Percentiles rank a stretch among this genome's conserved stretches.
phyloP scores from a whole-genome alignment of 1,140 invertebrate genomes.

The Nasonia giraulti region DNA sequence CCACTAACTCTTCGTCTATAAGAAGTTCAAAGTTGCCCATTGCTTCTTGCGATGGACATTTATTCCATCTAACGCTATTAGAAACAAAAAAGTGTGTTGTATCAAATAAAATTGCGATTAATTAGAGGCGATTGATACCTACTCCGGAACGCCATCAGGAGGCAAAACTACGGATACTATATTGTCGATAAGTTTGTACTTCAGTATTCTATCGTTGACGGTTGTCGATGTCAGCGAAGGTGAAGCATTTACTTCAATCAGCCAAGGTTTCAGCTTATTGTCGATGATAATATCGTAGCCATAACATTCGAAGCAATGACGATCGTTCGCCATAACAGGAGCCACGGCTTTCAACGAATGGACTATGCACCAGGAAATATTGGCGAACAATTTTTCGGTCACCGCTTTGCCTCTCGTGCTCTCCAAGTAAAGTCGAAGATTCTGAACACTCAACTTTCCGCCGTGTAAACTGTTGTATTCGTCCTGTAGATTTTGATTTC shows the following conservation, averaged over 20 bases:
- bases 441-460: constrained; percentile 95
- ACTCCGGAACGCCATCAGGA: constrained; percentile 92
- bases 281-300: constrained; percentile 93
- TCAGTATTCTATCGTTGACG: constrained; percentile 95
- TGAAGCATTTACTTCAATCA: constrained; percentile 94
- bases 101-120: neutral
- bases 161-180: constrained; percentile 94
- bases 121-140: constrained; percentile 63
- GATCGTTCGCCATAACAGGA: constrained; percentile 84
- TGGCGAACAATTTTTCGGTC: constrained; percentile 87
- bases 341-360: constrained; percentile 88
- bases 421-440: constrained; percentile 92
- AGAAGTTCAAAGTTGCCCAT: constrained; percentile 93
- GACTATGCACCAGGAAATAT: constrained; percentile 92
- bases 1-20: constrained; percentile 87
- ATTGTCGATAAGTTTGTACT: constrained; percentile 96
- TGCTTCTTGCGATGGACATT: constrained; percentile 85
- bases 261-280: constrained; percentile 89
- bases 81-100: constrained; percentile 44
- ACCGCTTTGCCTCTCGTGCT: constrained; percentile 92
- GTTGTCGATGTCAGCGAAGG: constrained; percentile 96
- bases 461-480: constrained; percentile 97
- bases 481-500: constrained; percentile 75
- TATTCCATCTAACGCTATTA: constrained; percentile 90
- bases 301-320: constrained; percentile 89